Conservation (phyloP, 2,113 vertebrate species). For the Strigops habroptila region DNA sequence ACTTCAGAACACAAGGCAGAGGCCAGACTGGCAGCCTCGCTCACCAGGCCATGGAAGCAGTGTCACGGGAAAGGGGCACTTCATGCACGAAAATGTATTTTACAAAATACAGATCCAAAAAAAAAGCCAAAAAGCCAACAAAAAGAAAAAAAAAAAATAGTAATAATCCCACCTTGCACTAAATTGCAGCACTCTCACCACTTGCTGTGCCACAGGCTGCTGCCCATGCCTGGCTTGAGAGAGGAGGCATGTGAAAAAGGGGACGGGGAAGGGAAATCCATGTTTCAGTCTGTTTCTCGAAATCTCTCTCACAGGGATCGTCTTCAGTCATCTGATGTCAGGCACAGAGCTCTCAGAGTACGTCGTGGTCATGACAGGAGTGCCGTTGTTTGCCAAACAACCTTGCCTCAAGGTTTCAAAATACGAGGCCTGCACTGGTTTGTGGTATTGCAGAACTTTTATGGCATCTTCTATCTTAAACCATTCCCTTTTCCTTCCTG, state of each 20-base stretch:
- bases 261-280: slow-evolving; percentile 50
- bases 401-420: slow-evolving; percentile 90
- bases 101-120: slow-evolving; percentile 66
- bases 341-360: slow-evolving; percentile 90
- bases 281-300: slow-evolving; percentile 70
- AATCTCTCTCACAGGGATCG: slow-evolving; percentile 18
- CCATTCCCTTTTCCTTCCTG: slow-evolving; percentile 99
- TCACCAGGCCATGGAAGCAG: slow-evolving; percentile 22
- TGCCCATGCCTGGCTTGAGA: slow-evolving; percentile 65
- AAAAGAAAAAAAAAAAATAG: slow-evolving; percentile 34
- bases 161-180: slow-evolving; percentile 67
- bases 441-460: slow-evolving; percentile 91
- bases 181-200: slow-evolving; percentile 65
- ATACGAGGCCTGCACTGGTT: slow-evolving; percentile 97
- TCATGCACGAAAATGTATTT: slow-evolving; percentile 77
- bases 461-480: slow-evolving; percentile 96
- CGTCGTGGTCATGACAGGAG: slow-evolving; percentile 85
- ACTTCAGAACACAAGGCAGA: slow-evolving; percentile 65
- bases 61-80: slow-evolving; percentile 55
- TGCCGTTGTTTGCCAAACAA: slow-evolving; percentile 92
- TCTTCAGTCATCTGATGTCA: slow-evolving; percentile 94
- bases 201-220: slow-evolving; percentile 67
- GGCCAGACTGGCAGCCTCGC: slow-evolving; percentile 25
- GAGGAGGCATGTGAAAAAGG: slow-evolving; percentile 65
- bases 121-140: slow-evolving; percentile 9